Conservation (phyloP, 2,888 invertebrate genomes). For the Mimas tiliae region DNA sequence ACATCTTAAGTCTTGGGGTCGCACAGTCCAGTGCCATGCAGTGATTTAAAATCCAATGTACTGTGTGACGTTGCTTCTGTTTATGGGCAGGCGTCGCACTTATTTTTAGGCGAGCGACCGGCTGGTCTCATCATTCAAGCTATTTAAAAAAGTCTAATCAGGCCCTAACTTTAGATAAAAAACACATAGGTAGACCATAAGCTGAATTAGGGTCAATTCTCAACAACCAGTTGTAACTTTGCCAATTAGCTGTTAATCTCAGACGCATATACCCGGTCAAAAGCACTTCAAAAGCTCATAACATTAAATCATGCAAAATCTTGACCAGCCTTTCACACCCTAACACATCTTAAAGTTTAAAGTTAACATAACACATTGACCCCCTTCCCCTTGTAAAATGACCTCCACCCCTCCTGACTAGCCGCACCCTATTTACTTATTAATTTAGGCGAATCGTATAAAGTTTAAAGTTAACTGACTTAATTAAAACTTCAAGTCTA, state of each 20-base stretch:
- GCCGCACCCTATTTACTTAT: conserved; percentile 38
- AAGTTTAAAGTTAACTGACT: conserved; percentile 38
- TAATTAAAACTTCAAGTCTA: conserved; percentile 31
- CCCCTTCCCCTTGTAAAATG: not conserved
- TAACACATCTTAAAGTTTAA: conserved; percentile 3
- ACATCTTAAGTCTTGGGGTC: no score
- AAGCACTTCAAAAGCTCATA: not conserved
- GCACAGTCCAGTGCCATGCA: no score
- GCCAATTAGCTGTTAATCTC: not conserved
- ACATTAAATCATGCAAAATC: conserved; percentile 3
- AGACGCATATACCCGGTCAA: not conserved
- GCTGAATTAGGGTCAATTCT: no score
- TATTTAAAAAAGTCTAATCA: no score
- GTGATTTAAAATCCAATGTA: no score
- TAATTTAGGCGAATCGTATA: conserved; percentile 41
- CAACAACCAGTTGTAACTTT: no score
- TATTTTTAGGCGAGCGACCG: no score
- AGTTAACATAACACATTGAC: conserved; percentile 10
- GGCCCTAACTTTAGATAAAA: no score
- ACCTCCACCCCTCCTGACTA: not conserved
- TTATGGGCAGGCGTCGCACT: no score
- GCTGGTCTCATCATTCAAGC: no score
- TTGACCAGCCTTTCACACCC: conserved; percentile 10
- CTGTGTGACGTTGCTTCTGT: no score
- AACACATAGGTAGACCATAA: no score